These are phyloP conservation scores for human DNA, from an alignment of 2,113 vertebrate genomes.

Conservation along the genomic window DNA sequence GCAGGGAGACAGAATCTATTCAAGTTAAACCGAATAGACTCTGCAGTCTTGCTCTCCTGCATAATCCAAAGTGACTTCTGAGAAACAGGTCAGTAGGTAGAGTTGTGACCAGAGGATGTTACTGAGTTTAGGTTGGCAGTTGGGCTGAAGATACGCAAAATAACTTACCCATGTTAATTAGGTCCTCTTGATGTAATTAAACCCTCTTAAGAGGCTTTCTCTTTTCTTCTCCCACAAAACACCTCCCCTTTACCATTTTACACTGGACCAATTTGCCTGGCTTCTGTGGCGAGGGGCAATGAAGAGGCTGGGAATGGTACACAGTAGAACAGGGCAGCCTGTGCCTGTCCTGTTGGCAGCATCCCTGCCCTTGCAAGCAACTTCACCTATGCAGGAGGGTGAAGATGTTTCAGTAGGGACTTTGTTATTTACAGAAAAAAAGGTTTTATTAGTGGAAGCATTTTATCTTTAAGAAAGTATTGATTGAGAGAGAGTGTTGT, in stretches of 20 bases:
- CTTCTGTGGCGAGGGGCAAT: too few relatives aligned
- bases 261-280: background rate
- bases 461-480: constrained; percentile 7
- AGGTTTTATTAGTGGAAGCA: background rate
- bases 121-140: background rate
- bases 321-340: background rate
- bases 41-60: too few relatives aligned
- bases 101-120: background rate
- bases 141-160: background rate
- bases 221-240: background rate
- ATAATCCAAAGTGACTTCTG: background rate
- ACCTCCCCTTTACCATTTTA: background rate
- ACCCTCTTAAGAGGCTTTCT: background rate
- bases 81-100: background rate
- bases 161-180: background rate
- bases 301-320: background rate
- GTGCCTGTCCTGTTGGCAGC: background rate
- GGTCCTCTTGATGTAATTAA: background rate
- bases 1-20: background rate
- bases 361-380: background rate
- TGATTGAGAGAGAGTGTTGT: background rate
- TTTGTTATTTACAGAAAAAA: background rate
- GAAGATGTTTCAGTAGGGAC: background rate
- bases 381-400: background rate
- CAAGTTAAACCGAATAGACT: background rate